These are phyloP conservation scores for Drosophila meridionalis DNA, from an alignment of 2,888 invertebrate species.

Conservation along the genomic window DNA sequence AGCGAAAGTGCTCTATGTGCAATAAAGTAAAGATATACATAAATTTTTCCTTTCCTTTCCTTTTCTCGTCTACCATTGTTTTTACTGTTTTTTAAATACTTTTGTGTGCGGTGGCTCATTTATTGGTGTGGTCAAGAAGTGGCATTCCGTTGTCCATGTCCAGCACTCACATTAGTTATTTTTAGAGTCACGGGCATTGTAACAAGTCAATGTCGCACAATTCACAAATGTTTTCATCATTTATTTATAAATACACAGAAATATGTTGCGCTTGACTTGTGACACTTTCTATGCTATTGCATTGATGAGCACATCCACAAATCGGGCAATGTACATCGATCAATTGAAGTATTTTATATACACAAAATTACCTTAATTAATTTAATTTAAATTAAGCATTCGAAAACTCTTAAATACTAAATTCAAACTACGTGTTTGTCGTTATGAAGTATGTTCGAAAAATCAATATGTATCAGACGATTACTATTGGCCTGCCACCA, in stretches of 20 bases:
- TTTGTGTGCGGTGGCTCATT: conserved; percentile 18
- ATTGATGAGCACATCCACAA: not conserved
- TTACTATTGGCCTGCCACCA: conserved; percentile 41
- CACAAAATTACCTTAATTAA: conserved; percentile 48
- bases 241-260: conserved; percentile 66
- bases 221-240: conserved; percentile 50
- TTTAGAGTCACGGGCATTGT: conserved; percentile 67
- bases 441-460: conserved; percentile 64
- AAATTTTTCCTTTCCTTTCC: not conserved
- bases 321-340: not conserved
- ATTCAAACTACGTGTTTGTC: conserved; percentile 76
- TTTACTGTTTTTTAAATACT: conserved; percentile 18
- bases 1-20: conserved; percentile 56
- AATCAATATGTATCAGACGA: conserved; percentile 51
- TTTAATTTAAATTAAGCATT: conserved; percentile 41
- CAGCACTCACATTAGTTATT: conserved; percentile 55
- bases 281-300: not conserved
- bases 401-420: conserved; percentile 59
- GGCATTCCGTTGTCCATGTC: conserved; percentile 23
- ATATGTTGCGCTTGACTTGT: conserved; percentile 24
- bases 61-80: conserved; percentile 21
- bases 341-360: not conserved
- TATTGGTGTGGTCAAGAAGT: conserved; percentile 41
- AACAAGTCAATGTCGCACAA: conserved; percentile 69
- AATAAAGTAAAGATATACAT: conserved; percentile 11